A percentile compares a stretch with the other conserved stretches of the same genome.
Conservation (phyloP, 2,888 invertebrate species). For the Griposia aprilina region DNA sequence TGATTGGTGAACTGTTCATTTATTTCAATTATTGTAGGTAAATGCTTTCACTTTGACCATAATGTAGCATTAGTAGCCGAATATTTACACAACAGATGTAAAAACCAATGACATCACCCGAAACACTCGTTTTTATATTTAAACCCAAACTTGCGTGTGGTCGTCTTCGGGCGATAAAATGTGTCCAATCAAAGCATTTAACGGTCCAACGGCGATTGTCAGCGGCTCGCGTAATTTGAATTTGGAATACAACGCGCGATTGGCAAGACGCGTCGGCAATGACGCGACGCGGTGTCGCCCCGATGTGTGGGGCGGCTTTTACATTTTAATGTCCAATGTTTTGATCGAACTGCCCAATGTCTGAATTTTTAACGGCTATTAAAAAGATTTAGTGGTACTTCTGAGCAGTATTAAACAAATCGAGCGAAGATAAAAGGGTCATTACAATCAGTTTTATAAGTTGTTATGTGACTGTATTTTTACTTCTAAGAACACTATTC, state of each 20-base stretch:
- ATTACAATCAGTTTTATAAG: constrained; percentile 61
- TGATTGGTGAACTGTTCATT: too few relatives aligned
- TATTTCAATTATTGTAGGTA: too few relatives aligned
- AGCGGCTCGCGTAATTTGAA: constrained; percentile 71
- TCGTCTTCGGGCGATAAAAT: constrained; percentile 69
- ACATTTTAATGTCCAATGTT: constrained; percentile 58
- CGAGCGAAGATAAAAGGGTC: constrained; percentile 66
- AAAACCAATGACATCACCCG: constrained; percentile 7
- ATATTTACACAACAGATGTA: constrained; percentile 1
- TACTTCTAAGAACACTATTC: constrained; percentile 41
- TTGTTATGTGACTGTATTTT: constrained; percentile 39
- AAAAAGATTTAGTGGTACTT: constrained; percentile 67
- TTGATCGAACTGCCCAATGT: constrained; percentile 62
- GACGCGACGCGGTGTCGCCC: constrained; percentile 59
- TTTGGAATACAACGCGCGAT: constrained; percentile 74
- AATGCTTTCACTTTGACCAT: too few relatives aligned
- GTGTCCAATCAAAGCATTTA: constrained; percentile 72
- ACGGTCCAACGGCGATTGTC: constrained; percentile 67
- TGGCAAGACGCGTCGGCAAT: constrained; percentile 67
- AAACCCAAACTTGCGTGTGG: constrained; percentile 67
- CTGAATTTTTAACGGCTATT: constrained; percentile 66
- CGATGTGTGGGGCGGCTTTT: constrained; percentile 71
- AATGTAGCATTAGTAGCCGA: neutral
- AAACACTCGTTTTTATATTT: constrained; percentile 45
- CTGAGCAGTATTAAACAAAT: constrained; percentile 64